A percentile compares a stretch with the other conserved stretches of the same genome.
Evolutionary conservation across 2,113 vertebrate species (phyloP).

Genomic region (Macquaria australasica): DNA sequence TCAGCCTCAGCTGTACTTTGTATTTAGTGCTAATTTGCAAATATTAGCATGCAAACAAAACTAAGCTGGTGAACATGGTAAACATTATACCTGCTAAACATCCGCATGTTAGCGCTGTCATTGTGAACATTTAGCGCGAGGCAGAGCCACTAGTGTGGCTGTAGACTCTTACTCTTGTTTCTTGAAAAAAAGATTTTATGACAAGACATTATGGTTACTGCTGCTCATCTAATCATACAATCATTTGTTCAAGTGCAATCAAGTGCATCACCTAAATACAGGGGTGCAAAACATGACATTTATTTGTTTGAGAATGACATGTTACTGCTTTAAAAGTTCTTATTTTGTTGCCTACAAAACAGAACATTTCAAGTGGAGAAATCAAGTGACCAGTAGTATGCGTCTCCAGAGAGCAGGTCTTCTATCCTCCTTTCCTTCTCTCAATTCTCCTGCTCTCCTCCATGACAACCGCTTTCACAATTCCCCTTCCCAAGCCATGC

Average conservation of each 20-base stretch:
- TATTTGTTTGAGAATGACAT: neutral
- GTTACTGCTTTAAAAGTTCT: neutral
- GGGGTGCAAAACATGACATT: neutral
- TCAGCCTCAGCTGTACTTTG: neutral
- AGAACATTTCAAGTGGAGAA: conserved; percentile 1
- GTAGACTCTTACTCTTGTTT: neutral
- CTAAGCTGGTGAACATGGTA: neutral
- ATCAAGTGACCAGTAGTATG: conserved; percentile 50
- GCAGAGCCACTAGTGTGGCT: neutral
- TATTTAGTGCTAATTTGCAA: neutral
- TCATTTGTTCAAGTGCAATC: neutral
- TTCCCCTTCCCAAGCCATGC: conserved; percentile 50
- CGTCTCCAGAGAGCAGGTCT: conserved; percentile 54
- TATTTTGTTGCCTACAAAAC: conserved; percentile 11
- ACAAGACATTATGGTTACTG: conserved; percentile 3
- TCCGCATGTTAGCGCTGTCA: neutral
- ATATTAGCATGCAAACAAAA: neutral
- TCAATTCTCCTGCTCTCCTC: conserved; percentile 54
- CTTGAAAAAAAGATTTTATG: neutral
- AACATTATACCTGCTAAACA: neutral
- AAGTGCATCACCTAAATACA: conserved; percentile 1
- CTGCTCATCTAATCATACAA: neutral
- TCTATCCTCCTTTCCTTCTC: conserved; percentile 32
- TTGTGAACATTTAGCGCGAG: neutral
- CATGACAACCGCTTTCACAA: conserved; percentile 76